Evolutionary conservation across 1,140 invertebrate genomes (phyloP).

Genomic region (Anoplophora glabripennis): DNA sequence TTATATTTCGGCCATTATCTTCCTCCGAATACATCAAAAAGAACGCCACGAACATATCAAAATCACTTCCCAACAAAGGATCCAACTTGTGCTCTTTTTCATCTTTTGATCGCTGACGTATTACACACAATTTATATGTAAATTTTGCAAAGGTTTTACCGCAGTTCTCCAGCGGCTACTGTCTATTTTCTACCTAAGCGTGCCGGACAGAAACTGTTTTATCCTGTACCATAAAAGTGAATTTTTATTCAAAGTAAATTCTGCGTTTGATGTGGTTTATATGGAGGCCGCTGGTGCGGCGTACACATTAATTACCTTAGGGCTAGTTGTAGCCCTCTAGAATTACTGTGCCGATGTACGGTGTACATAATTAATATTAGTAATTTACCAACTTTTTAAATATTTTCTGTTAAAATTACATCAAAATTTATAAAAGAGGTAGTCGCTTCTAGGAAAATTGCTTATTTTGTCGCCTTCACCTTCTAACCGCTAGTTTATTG

Average conservation of each 20-base stretch:
- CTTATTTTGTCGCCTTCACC: too few relatives aligned
- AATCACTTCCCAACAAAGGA: background rate
- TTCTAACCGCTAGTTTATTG: too few relatives aligned
- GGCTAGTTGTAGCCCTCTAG: too few relatives aligned
- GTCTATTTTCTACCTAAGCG: constrained; percentile 1
- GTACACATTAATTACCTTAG: constrained; percentile 15
- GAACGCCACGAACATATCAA: too few relatives aligned
- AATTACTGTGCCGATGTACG: too few relatives aligned
- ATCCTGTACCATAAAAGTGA: constrained; percentile 12
- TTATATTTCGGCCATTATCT: too few relatives aligned
- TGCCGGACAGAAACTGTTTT: constrained; percentile 10
- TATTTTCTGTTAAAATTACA: too few relatives aligned
- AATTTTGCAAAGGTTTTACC: constrained; percentile 7
- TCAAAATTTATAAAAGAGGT: too few relatives aligned
- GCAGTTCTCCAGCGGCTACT: constrained; percentile 3
- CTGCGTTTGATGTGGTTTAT: constrained; percentile 22
- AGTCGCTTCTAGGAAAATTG: too few relatives aligned
- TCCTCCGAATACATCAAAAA: too few relatives aligned
- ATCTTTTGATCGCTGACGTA: constrained; percentile 3
- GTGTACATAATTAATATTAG: too few relatives aligned
- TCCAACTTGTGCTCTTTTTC: background rate
- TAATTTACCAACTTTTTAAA: too few relatives aligned
- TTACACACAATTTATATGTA: constrained; percentile 21
- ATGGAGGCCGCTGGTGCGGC: background rate
- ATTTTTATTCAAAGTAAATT: constrained; percentile 23